Percentiles rank a stretch among this genome's conserved stretches.
These are phyloP conservation scores for Trialeurodes vaporariorum DNA, from an alignment of 1,140 invertebrate species.

Conservation along the genomic window DNA sequence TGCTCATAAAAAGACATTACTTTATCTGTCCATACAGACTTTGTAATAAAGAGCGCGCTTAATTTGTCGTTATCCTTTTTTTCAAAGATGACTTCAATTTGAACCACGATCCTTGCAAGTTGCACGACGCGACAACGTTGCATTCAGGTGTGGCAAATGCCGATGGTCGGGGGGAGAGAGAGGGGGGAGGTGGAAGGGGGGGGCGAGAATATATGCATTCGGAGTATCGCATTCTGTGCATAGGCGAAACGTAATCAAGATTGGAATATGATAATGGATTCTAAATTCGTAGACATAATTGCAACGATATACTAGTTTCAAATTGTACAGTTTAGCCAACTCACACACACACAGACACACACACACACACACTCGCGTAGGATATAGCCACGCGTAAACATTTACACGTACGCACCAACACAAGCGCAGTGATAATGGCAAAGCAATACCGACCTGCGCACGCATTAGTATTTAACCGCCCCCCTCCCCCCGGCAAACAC, in stretches of 20 bases:
- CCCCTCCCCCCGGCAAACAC: not conserved
- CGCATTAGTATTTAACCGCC: not conserved
- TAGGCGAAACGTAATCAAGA: not conserved
- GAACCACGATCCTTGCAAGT: no score
- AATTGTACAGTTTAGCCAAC: not conserved
- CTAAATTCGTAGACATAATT: not conserved
- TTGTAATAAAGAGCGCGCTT: no score
- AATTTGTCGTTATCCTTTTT: no score
- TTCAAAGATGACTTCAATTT: no score
- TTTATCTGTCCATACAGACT: no score
- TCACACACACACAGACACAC: not conserved
- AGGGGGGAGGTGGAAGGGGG: no score
- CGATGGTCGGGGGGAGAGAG: not conserved
- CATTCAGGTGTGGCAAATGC: no score
- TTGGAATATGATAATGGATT: constrained; percentile 1
- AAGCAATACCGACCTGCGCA: not conserved
- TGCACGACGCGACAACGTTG: not conserved
- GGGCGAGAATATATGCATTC: not conserved
- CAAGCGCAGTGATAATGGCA: not conserved
- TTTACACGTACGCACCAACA: not conserved
- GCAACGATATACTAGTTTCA: not conserved
- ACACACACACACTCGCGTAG: not conserved
- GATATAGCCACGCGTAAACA: not conserved
- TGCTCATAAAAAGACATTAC: no score
- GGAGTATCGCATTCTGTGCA: not conserved